A percentile compares a stretch with the other conserved stretches of the same genome.
Conservation (phyloP, 2,797 vertebrate genomes). For the Oreochromis mossambicus region DNA sequence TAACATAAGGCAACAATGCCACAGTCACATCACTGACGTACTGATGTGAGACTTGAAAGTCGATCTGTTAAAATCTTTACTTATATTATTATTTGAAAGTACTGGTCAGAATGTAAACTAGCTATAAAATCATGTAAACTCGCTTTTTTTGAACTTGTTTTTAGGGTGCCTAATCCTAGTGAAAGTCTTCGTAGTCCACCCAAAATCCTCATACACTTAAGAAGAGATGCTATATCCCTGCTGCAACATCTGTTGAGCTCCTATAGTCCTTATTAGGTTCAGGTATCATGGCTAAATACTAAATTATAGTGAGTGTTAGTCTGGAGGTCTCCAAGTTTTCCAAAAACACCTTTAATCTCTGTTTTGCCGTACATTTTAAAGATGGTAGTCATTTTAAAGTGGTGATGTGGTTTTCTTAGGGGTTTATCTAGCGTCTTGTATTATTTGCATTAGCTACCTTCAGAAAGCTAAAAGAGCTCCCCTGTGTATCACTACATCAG, state of each 20-base stretch:
- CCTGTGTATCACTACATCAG: not conserved
- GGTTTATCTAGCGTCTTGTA: not conserved
- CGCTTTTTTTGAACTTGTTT: not conserved
- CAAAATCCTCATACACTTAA: not conserved
- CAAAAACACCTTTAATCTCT: not conserved
- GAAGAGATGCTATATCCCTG: not conserved
- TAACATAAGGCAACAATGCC: not conserved
- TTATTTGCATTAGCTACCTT: slow-evolving; percentile 6
- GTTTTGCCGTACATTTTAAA: not conserved
- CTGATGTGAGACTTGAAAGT: not conserved
- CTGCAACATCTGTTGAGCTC: slow-evolving; percentile 3
- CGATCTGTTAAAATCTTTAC: not conserved
- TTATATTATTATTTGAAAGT: not conserved
- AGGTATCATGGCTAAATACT: not conserved
- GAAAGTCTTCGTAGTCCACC: not conserved
- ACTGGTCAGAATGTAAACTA: not conserved
- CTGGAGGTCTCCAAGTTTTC: not conserved
- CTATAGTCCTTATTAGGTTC: not conserved
- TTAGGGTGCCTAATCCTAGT: not conserved
- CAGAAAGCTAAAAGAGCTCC: not conserved
- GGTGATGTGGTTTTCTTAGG: not conserved
- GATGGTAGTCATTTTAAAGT: not conserved
- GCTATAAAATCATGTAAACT: not conserved
- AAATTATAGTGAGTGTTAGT: not conserved
- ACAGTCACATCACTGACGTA: not conserved